Percentiles rank a stretch among this genome's conserved stretches.
These are phyloP conservation scores for Drosophila aldrichi DNA, from an alignment of 2,888 invertebrate species.

Conservation along the genomic window DNA sequence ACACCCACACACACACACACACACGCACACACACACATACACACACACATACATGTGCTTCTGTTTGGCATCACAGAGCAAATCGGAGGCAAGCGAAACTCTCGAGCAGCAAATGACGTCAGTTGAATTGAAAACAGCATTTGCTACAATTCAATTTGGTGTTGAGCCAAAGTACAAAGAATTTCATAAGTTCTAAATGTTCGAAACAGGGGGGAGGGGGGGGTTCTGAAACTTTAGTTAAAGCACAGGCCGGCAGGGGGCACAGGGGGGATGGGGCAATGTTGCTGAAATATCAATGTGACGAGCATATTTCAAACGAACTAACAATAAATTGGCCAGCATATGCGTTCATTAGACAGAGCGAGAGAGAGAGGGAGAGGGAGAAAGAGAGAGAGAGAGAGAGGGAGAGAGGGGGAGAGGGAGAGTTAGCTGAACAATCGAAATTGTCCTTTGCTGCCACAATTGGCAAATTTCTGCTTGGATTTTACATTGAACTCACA, in stretches of 20 bases:
- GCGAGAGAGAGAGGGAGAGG: background rate
- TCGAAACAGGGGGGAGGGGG: too few species aligned
- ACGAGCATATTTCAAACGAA: background rate
- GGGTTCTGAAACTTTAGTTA: too few species aligned
- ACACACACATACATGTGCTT: background rate
- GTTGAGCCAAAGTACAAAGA: background rate
- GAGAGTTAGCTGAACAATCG: background rate
- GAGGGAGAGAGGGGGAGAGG: background rate
- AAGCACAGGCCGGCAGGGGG: too few species aligned
- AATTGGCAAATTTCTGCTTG: background rate
- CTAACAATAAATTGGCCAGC: slow-evolving; percentile 4
- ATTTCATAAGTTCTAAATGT: background rate
- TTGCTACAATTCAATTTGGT: slow-evolving; percentile 9
- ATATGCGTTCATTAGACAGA: background rate
- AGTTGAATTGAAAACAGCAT: slow-evolving; percentile 18
- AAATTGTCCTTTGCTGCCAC: background rate
- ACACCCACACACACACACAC: background rate
- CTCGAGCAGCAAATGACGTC: slow-evolving; percentile 36
- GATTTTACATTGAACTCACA: background rate
- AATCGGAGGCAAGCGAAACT: background rate
- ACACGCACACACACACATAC: background rate
- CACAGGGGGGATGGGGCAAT: background rate
- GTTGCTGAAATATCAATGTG: background rate
- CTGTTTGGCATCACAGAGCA: background rate
- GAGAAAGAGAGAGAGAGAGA: background rate